Percentiles rank a stretch among this genome's conserved stretches.
phyloP scores from a whole-genome alignment of 2,888 invertebrate genomes.

The Platycnemis pennipes region DNA sequence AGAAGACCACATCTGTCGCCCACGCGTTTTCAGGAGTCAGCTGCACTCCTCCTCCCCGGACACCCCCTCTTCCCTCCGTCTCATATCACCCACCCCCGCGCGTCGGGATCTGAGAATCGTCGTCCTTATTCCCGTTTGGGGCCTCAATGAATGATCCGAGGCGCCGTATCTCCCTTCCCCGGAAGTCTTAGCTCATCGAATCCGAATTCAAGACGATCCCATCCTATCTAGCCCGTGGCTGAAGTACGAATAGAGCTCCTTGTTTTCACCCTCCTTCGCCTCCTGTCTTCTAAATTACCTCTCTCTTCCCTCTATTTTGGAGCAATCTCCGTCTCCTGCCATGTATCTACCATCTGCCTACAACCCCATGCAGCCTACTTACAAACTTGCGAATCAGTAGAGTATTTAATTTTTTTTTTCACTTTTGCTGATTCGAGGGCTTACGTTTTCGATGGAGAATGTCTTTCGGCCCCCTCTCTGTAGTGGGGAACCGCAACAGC shows the following conservation, averaged over 20 bases:
- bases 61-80: not conserved
- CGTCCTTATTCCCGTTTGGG: not conserved
- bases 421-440: too few relatives aligned
- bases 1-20: constrained; percentile 8
- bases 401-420: not conserved
- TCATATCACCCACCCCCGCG: not conserved
- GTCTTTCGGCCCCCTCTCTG: too few relatives aligned
- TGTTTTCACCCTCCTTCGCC: not conserved
- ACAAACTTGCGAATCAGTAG: not conserved
- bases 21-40: not conserved
- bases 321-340: not conserved
- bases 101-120: not conserved
- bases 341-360: not conserved
- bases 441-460: too few relatives aligned
- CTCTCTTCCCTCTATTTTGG: not conserved
- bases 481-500: too few relatives aligned
- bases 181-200: constrained; percentile 61
- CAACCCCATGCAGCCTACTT: not conserved
- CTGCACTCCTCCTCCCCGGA: not conserved
- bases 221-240: not conserved
- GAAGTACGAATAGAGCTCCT: constrained; percentile 25
- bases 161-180: not conserved
- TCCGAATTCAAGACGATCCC: constrained; percentile 20
- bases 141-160: not conserved
- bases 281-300: not conserved